Conservation (phyloP, 2,888 invertebrate species). For the Catocala nupta region DNA sequence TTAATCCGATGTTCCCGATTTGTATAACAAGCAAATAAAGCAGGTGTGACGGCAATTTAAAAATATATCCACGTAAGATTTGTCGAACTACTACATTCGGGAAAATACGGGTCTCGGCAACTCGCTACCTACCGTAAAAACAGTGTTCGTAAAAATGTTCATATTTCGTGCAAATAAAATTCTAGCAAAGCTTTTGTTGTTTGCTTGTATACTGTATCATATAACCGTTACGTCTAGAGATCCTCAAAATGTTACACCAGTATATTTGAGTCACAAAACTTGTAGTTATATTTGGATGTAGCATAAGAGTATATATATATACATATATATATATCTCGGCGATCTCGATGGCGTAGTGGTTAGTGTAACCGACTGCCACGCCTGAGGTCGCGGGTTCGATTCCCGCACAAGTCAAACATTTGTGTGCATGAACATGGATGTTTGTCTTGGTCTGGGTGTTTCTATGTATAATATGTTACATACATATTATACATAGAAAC, state of each 20-base stretch:
- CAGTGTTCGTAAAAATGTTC: conserved; percentile 35
- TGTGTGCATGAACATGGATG: too few relatives aligned
- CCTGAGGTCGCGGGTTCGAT: too few relatives aligned
- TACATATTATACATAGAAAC: too few relatives aligned
- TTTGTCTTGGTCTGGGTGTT: too few relatives aligned
- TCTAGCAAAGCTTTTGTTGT: conserved; percentile 12
- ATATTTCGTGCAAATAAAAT: conserved; percentile 23
- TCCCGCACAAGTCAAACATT: too few relatives aligned
- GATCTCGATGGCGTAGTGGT: too few relatives aligned
- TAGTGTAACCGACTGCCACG: too few relatives aligned
- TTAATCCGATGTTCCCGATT: background rate
- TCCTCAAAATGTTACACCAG: background rate
- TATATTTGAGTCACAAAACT: background rate
- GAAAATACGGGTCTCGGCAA: conserved; percentile 35
- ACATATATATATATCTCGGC: too few relatives aligned
- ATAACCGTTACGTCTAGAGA: background rate
- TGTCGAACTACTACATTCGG: conserved; percentile 25
- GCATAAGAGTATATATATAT: too few relatives aligned
- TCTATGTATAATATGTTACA: too few relatives aligned
- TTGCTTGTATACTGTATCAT: conserved; percentile 5
- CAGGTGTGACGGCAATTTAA: conserved; percentile 25
- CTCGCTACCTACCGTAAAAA: conserved; percentile 30
- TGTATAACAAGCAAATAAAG: background rate
- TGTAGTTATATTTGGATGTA: background rate
- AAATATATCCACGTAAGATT: conserved; percentile 30